Base-by-base conservation (phyloP, 1,140 invertebrate species). In the Dreissena rostriformis region DNA sequence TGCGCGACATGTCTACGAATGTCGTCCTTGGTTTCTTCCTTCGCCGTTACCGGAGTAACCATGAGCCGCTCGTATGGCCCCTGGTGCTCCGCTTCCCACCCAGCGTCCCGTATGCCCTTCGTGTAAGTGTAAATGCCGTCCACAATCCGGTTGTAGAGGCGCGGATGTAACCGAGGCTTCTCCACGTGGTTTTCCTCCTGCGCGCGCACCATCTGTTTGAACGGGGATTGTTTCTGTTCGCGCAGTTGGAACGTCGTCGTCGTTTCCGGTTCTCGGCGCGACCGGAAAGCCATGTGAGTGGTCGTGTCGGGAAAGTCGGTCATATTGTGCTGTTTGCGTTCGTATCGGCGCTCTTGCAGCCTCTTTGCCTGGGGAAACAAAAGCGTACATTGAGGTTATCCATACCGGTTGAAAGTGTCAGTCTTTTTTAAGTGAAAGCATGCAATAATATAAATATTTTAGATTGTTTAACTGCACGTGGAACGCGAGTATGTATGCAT, bases 81-180 rank as follows among this genome's bases (percentile, higher is more conserved):
- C n/a, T 51, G 71, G 19, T 22, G 49, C 19, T 74, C 80, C 4
- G 52, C 14, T 0, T 19, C 15, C 14, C 61, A 55, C 12, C n/a
- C 39, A 6, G 49, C 53, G 15, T 75, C 63, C 12, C 61, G 80
- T 7, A 67, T 11, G 29, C 80, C 80, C 22, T 82, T 82, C 2
- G 80, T 82, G 51, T 82, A 82, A 1, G 71, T 52, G 51, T 82
- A 82, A 82, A 82, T 82, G 70, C 80, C 68, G 49, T 82, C 80
- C 65, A 82, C 80, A 66, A 82, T 82, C 11, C 70, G 53, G 24
- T 70, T 82, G 73, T 82, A 82, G 24, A 82, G 63, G 17, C 80
- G 70, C 15, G 80, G 80, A 66, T 82, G 26, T 24, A 82, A n/a
- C 53, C 72, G 72, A 26, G 71, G 24, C 49, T 72, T 82, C 55